Conservation (phyloP, 1,140 invertebrate species). For the Ptiloglossa arizonensis region DNA sequence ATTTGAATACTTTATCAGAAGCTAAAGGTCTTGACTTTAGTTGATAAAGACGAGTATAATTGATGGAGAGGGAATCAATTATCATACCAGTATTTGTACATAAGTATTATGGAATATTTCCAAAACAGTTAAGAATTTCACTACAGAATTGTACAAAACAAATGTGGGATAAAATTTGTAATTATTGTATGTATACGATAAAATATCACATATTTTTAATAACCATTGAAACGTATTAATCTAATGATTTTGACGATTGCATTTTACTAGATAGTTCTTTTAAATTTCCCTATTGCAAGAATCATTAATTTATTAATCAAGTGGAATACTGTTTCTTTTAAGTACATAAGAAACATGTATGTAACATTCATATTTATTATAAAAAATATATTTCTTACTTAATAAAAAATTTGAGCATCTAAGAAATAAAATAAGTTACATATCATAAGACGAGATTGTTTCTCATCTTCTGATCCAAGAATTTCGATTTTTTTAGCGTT, state of each 20-base stretch:
- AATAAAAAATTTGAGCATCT: constrained; percentile 74
- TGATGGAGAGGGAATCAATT: neutral
- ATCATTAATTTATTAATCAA: constrained; percentile 1
- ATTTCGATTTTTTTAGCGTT: constrained; percentile 76
- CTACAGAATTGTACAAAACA: neutral
- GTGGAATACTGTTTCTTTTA: neutral
- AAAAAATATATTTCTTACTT: constrained; percentile 27
- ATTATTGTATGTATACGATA: neutral
- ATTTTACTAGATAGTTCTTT: neutral
- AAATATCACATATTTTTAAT: neutral
- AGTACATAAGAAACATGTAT: neutral
- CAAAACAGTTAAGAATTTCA: neutral
- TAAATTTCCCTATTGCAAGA: constrained; percentile 14
- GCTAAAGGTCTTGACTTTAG: neutral
- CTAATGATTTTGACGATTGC: constrained; percentile 6
- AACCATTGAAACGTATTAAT: neutral
- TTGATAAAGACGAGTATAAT: neutral
- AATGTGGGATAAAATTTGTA: neutral
- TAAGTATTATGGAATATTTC: constrained; percentile 41
- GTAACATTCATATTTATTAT: constrained; percentile 7
- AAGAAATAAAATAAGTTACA: constrained; percentile 78
- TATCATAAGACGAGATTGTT: constrained; percentile 73
- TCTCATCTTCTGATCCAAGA: constrained; percentile 67
- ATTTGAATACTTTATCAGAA: neutral
- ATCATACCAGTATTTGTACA: constrained; percentile 27